Base-by-base conservation (phyloP, 2,888 invertebrate genomes). In the Campopleginae sp. region DNA sequence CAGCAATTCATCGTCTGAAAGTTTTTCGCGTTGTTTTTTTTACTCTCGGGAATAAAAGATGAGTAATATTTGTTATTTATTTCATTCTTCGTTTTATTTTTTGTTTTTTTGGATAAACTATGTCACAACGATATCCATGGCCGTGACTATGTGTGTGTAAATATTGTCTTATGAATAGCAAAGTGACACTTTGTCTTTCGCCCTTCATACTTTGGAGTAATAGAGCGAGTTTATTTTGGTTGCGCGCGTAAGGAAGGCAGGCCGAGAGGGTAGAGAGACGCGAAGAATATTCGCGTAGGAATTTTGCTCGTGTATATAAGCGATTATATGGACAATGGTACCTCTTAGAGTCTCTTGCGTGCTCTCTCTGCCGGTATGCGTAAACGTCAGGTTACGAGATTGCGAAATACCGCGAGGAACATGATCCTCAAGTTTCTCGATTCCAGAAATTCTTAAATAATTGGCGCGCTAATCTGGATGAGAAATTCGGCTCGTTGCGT, bases 291-390 rank as follows among this genome's bases (percentile, higher is more conserved):
- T 51, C 31, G 46, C 27, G 61, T 19, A 44, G 81, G 78, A 85
- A 85, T 85, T 81, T 85, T 46, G 54, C 78, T 66, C 58, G 14
- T 66, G 38, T 38, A 44, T 74, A 78, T 14, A 44, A 68, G 42
- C 51, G 70, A 23, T 78, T 38, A 46, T 44, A 44, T 27, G 33
- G 65, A 61, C 77, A 78, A 81, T 78, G 81, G 66, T 81, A 78
- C 38, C 48, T 17, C 63, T 44, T 19, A 17, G 58, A 6, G 23
- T 54, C 58, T 23, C 33, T 33, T 61, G 44, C 46, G 33, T 65
- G 54, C 63, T 77, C 48, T 66, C 44, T 66, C 27, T 77, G 33
- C 48, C 27, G 61, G 84, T 61, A 77, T 76, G 80, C 84, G 51
- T 44, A 33, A 75, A 48, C 23, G 63, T 71, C 51, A 70, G 48